phyloP scores from a whole-genome alignment of 1,140 invertebrate species.

The Temnothorax nylanderi region DNA sequence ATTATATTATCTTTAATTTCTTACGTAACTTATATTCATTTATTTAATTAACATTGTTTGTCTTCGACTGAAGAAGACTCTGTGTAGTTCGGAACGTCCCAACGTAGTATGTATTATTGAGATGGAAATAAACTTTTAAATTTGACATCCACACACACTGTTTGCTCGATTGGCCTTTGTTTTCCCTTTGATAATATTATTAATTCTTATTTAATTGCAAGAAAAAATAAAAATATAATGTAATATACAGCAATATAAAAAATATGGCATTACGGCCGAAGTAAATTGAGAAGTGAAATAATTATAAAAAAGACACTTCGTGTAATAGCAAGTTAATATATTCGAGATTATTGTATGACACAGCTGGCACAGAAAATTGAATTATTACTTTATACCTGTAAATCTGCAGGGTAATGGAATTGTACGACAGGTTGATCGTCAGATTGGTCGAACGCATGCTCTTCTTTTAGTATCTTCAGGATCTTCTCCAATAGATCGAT shows the following conservation, averaged over 20 bases:
- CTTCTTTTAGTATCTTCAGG: slow-evolving; percentile 77
- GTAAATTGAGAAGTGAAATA: background rate
- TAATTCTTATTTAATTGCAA: background rate
- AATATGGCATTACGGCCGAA: background rate
- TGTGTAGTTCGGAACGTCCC: no score
- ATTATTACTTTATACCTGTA: slow-evolving; percentile 76
- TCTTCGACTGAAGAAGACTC: no score
- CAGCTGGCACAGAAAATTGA: background rate
- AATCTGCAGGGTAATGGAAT: slow-evolving; percentile 82
- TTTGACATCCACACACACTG: no score
- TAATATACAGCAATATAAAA: background rate
- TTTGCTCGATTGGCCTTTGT: no score
- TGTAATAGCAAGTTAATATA: background rate
- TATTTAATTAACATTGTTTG: no score
- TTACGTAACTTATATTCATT: no score
- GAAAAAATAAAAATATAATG: background rate
- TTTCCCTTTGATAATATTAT: background rate
- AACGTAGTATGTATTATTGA: no score
- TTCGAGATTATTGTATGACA: background rate
- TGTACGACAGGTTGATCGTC: slow-evolving; percentile 77
- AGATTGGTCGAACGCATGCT: slow-evolving; percentile 76
- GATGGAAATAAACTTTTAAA: no score
- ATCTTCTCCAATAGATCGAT: slow-evolving; percentile 72
- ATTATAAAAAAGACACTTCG: background rate
- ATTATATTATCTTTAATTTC: no score